Base-by-base conservation (phyloP, 2,888 invertebrate species). In the Apamea epomidion region DNA sequence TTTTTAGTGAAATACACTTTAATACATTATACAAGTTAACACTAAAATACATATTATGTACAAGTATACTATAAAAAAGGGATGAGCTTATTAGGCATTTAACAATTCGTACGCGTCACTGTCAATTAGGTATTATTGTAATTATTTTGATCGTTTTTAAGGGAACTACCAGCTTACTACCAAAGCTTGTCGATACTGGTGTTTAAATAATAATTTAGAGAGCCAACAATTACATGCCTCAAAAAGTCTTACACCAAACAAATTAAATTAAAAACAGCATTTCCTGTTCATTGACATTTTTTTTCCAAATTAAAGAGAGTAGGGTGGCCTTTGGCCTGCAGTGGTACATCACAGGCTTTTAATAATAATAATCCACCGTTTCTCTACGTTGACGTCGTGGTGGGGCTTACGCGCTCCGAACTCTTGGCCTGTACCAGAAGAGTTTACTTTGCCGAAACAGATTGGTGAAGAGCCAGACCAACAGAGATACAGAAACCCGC, bases 171-270 rank as follows among this genome's bases (percentile, higher is more conserved):
- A 37, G 3, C 37, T 37, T 37, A 62, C 7, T n/a, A 60, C 12
- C n/a, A 60, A 60, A 60, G n/a, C 2, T 7, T n/a, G 16, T 62
- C 16, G 2, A n/a, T 60, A 60, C 14, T 25, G n/a, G 14, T n/a
- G 25, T 60, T n/a, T n/a, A 60, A 60, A n/a, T n/a, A 60, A 60
- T 14, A 60, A 60, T n/a, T 60, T 16, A 60, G n/a, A n/a, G 7
- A 60, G n/a, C 1, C 14, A 14, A n/a, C 0, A 6, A n/a, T 0
- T 14, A 14, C 0, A 14, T n/a, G n/a, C 60, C n/a, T 25, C n/a
- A n/a, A n/a, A 60, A 58, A 60, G 58, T 58, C 25, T 58, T 58
- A 58, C 25, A 58, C 25, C 12, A 25, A 60, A 60, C 16, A n/a
- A 60, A 60, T 60, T n/a, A n/a, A 60, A 60, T n/a, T n/a, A 0